phyloP scores from a whole-genome alignment of 2,113 vertebrate species.

The Zingel zingel region DNA sequence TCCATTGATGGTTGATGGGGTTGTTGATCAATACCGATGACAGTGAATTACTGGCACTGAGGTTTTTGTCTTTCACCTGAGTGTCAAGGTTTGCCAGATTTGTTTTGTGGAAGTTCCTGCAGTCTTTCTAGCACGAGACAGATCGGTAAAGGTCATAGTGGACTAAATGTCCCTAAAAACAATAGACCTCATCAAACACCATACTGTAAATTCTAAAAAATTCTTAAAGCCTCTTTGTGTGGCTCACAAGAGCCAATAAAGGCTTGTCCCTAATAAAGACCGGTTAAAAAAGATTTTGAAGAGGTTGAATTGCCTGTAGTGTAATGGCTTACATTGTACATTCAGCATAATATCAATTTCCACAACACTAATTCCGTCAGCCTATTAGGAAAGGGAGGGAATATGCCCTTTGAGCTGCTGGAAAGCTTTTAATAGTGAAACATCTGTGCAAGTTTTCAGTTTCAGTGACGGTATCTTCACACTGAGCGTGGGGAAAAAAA shows the following conservation, averaged over 20 bases:
- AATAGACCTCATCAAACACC: not conserved
- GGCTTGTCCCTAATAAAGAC: not conserved
- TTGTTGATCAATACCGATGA: slow-evolving; percentile 34
- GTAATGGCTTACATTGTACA: not conserved
- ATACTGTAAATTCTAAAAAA: not conserved
- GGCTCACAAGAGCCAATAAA: not conserved
- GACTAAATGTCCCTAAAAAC: not conserved
- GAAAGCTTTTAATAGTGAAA: not conserved
- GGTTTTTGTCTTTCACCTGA: slow-evolving; percentile 10
- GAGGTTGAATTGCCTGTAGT: not conserved
- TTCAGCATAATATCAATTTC: not conserved
- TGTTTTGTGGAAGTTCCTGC: not conserved
- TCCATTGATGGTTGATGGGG: not conserved
- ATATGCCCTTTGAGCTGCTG: not conserved
- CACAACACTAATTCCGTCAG: not conserved
- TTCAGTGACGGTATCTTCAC: not conserved
- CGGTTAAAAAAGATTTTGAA: not conserved
- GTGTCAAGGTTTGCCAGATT: slow-evolving; percentile 3
- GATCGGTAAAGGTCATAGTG: not conserved
- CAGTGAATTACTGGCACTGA: not conserved
- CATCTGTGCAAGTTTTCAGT: not conserved
- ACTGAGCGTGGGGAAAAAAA: not conserved
- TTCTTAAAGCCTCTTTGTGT: not conserved
- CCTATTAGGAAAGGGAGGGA: too few relatives aligned
- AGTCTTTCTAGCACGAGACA: not conserved